Evolutionary conservation across 2,888 invertebrate genomes (phyloP), one percentile per base, ranked within the genome.

Genomic region (Merodon equestris): DNA sequence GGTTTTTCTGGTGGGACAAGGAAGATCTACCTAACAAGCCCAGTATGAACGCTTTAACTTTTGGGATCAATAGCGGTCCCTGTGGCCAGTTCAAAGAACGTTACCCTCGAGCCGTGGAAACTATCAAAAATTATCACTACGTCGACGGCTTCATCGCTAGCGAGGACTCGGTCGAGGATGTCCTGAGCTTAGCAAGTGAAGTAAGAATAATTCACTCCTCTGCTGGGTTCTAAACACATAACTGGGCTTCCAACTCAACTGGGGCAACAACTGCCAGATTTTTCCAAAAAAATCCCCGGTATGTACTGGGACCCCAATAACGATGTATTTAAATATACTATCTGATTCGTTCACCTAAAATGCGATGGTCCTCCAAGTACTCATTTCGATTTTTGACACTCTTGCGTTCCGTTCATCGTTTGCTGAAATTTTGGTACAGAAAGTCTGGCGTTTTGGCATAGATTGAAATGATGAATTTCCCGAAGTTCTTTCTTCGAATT

Each of bases 1-100:
- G 85, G 2, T 84, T 85, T 60, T 36, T 85, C 4, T 86, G 85
- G 84, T 54, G 84, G 50, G 40, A 40, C 40, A 40, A n/a, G n/a
- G 40, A 40, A 3, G 40, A 40, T n/a, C 12, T 7, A 3, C 12
- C n/a, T 40, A 10, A 47, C n/a, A 18, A 12, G 14, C 34, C 36
- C 1, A 67, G 56, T 0, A 82, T 82, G 81, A 47, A 13, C 9
- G 81, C 72, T 7, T 45, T 77, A 9, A 72, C 77, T 3, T 77
- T 72, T 70, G 77, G 77, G 0, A 40, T 73, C 5, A 57, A 45
- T 14, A 75, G 77, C 38, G 79, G 76, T 1, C 76, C 76, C 3
- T 82, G 76, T 15, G 48, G 71, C n/a, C 53, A 34, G 9, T 73
- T 60, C 17, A 14, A 58, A 47, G 9, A 57, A n/a, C 15, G 47